phyloP scores from a whole-genome alignment of 2,113 vertebrate genomes.

The Sinosuthora webbiana region DNA sequence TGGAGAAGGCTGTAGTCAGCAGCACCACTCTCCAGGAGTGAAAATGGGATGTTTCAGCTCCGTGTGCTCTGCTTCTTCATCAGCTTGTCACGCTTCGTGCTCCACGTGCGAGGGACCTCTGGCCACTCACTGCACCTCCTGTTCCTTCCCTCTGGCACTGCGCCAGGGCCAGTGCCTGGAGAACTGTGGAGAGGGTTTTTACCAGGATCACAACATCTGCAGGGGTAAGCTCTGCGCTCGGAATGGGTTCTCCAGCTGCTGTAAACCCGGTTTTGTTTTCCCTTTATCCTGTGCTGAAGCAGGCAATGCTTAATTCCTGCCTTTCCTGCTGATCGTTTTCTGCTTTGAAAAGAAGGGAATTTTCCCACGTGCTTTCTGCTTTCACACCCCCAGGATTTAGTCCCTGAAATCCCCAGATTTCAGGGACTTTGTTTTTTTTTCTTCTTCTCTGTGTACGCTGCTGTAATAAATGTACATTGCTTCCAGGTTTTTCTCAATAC shows the following conservation, averaged over 20 bases:
- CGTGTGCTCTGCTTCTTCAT: not conserved
- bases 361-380: not conserved
- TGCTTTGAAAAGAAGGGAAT: not conserved
- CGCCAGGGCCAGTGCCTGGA: constrained; percentile 82
- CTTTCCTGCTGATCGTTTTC: not conserved
- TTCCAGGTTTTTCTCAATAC: not conserved
- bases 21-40: not conserved
- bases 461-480: not conserved
- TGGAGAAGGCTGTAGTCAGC: not conserved
- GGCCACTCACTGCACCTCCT: constrained; percentile 81
- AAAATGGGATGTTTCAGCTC: not conserved
- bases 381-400: not conserved
- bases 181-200: constrained; percentile 85
- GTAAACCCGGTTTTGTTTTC: not conserved
- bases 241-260: not conserved
- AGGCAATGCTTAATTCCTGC: not conserved
- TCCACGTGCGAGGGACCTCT: constrained; percentile 80
- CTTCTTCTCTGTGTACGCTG: fast-evolving
- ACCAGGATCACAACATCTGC: constrained; percentile 76
- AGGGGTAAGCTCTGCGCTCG: constrained; percentile 73
- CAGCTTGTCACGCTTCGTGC: constrained; percentile 88
- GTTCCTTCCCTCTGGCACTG: constrained; percentile 71
- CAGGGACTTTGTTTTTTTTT: not conserved
- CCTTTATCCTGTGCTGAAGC: not conserved
- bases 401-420: too few relatives aligned